phyloP scores from a whole-genome alignment of 2,113 vertebrate species.

The Antennarius striatus region DNA sequence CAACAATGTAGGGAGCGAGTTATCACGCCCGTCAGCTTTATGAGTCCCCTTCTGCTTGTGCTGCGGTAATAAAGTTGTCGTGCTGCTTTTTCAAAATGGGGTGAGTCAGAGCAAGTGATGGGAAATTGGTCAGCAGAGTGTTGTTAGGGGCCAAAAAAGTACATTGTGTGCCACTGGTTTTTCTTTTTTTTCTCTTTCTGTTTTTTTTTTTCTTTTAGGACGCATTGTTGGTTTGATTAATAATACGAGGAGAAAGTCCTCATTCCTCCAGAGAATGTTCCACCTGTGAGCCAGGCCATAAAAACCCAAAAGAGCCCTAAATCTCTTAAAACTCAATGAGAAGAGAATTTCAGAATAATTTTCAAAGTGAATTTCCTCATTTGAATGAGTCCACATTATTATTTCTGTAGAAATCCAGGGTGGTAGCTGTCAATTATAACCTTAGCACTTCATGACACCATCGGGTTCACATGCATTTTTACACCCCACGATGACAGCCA shows the following conservation, averaged over 20 bases:
- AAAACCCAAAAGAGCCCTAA: slow-evolving; percentile 45
- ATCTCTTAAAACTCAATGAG: slow-evolving; percentile 26
- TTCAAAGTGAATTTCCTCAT: slow-evolving; percentile 2
- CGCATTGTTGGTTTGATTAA: slow-evolving; percentile 69
- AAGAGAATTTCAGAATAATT: slow-evolving; percentile 35
- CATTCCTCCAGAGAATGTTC: slow-evolving; percentile 47
- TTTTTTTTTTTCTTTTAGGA: slow-evolving; percentile 17
- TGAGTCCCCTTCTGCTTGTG: slow-evolving; percentile 64
- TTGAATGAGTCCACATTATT: background rate
- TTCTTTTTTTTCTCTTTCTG: slow-evolving; percentile 3
- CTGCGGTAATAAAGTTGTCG: slow-evolving; percentile 66
- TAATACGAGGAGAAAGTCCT: slow-evolving; percentile 38
- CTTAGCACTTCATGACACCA: background rate
- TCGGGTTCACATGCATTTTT: background rate
- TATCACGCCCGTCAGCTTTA: slow-evolving; percentile 75
- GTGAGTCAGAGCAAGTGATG: slow-evolving; percentile 65
- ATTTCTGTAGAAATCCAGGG: background rate
- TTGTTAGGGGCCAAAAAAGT: slow-evolving; percentile 43
- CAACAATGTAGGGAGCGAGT: slow-evolving; percentile 70
- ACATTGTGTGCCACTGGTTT: slow-evolving; percentile 29
- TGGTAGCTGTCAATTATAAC: slow-evolving; percentile 17
- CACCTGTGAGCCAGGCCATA: slow-evolving; percentile 40
- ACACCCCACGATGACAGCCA: slow-evolving; percentile 11
- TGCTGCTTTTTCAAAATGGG: slow-evolving; percentile 64
- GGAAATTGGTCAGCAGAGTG: slow-evolving; percentile 72